Conservation (phyloP, 2,797 vertebrate genomes). For the Heteromormyrus szaboi region DNA sequence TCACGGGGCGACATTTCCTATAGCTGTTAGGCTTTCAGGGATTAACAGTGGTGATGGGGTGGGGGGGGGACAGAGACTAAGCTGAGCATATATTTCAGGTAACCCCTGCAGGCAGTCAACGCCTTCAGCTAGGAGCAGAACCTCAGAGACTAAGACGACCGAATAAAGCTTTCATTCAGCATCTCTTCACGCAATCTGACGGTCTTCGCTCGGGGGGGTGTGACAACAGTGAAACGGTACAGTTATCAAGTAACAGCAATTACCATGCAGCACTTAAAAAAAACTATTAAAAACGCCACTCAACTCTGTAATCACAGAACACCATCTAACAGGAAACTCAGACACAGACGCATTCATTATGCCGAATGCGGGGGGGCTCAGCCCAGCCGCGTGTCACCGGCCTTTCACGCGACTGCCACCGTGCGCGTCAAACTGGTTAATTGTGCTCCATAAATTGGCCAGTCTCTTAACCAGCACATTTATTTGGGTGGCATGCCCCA, state of each 20-base stretch:
- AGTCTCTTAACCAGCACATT: background rate
- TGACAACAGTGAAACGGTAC: background rate
- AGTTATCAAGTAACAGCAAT: background rate
- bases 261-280: background rate
- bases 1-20: background rate
- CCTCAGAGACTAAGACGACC: background rate
- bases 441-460: background rate
- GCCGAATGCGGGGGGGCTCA: background rate
- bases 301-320: background rate
- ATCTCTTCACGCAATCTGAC: too few relatives aligned
- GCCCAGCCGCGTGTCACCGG: background rate
- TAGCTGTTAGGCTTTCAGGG: background rate
- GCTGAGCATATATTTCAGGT: constrained; percentile 1
- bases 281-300: background rate
- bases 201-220: background rate
- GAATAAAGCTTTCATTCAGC: background rate
- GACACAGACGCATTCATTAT: background rate
- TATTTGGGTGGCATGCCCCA: background rate
- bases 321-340: background rate
- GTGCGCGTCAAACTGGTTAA: background rate
- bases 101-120: background rate
- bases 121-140: background rate
- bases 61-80: background rate
- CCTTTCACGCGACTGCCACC: background rate
- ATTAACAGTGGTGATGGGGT: background rate